These are phyloP conservation scores for Streblospio benedicti DNA, from an alignment of 1,140 invertebrate species.

Conservation along the genomic window DNA sequence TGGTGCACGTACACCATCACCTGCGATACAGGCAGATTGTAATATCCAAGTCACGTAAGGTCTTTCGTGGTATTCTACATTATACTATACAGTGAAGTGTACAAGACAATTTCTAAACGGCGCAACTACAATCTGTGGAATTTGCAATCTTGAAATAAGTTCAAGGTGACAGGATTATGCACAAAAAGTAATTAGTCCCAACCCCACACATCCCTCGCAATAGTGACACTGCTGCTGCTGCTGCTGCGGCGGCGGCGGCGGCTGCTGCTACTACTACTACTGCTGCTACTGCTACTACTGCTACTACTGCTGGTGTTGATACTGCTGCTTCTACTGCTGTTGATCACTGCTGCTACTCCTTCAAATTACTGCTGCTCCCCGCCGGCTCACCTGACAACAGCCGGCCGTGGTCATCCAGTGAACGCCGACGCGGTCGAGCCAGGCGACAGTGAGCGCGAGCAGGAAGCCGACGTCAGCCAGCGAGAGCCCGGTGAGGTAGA, in stretches of 20 bases:
- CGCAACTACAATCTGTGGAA: background rate
- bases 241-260: background rate
- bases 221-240: background rate
- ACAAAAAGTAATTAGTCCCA: background rate
- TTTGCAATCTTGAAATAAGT: background rate
- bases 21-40: background rate
- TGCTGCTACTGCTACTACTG: too few species aligned
- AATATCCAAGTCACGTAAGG: background rate
- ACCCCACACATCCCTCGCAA: background rate
- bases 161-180: background rate
- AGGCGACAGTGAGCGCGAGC: constrained; percentile 2
- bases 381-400: constrained; percentile 11
- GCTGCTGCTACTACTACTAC: too few species aligned
- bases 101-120: background rate
- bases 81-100: background rate
- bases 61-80: background rate
- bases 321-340: too few species aligned
- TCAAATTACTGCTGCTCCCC: too few species aligned
- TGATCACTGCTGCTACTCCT: too few species aligned
- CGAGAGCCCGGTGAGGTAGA: constrained; percentile 8
- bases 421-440: constrained; percentile 8
- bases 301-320: too few species aligned
- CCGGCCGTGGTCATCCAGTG: background rate
- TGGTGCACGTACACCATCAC: constrained; percentile 4
- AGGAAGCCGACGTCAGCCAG: constrained; percentile 15